Evolutionary conservation across 2,113 vertebrate genomes (phyloP), one percentile per base, ranked within the genome.

Genomic region (Entelurus aequoreus): DNA sequence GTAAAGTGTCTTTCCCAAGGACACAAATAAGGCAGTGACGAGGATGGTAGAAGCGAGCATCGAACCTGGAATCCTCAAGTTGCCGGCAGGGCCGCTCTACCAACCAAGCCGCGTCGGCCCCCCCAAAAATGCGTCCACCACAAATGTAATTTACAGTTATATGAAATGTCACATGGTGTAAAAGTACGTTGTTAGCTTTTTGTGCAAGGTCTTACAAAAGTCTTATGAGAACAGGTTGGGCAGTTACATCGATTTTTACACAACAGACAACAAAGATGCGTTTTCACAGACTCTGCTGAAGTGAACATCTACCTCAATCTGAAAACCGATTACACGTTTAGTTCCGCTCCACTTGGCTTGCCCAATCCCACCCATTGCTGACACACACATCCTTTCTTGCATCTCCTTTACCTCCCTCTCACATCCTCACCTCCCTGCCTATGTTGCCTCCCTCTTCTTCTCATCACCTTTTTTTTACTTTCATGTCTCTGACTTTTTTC

Each of bases 241-340:
- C 8, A 72, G 58, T 9, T 49, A 60, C 48, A 48, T 40, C 49
- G 62, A 72, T 65, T 35, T 46, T 60, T 19, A 8, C 62, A 35
- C 5, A 69, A 19, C 4, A 63, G 42, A 62, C 56, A 57, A 15
- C 6, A 35, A 72, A 52, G 19, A 63, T 57, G 57, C 55, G 65
- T 42, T 78, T 75, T 66, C 49, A 54, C 50, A 54, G 53, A 14
- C 21, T 64, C 59, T 57, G 10, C 28, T 54, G 61, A 21, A 44
- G 40, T 57, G 74, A 76, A 80, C 69, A 37, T 71, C 57, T 68
- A 48, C 63, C 72, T 54, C 63, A 80, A 82, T 81, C 78, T 82
- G 68, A 81, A 82, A 80, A 81, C 65, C 74, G 71, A 84, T 86
- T 85, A 77, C 64, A 79, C 70, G 76, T 81, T 75, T 53, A 73